Conservation (phyloP, 2,113 vertebrate species). For the Oreochromis aureus region DNA sequence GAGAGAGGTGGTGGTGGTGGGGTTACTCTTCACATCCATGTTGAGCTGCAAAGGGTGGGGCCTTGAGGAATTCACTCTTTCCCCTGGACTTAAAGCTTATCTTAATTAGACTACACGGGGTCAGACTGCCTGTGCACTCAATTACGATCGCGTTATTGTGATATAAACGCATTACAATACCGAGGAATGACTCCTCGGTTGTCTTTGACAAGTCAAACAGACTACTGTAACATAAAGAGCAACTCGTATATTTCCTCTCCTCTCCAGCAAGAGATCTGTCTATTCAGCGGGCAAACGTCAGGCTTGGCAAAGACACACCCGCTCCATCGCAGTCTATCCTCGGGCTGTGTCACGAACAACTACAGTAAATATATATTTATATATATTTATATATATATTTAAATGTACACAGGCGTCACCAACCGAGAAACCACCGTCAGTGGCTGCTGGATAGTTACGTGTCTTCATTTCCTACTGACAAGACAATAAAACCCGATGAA, state of each 20-base stretch:
- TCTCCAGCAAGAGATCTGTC: background rate
- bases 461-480: background rate
- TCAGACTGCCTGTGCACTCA: conserved; percentile 15
- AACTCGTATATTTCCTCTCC: background rate
- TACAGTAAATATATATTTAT: background rate
- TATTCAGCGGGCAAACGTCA: background rate
- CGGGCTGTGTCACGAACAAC: background rate
- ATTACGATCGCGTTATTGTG: conserved; percentile 23
- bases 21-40: conserved; percentile 61
- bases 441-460: background rate
- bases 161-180: background rate
- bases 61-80: conserved; percentile 68
- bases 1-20: background rate
- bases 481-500: background rate
- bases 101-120: conserved; percentile 40
- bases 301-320: conserved; percentile 17
- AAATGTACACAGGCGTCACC: background rate
- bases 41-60: conserved; percentile 76
- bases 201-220: conserved; percentile 15
- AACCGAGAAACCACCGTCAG: background rate
- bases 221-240: background rate
- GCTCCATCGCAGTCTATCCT: background rate
- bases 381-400: background rate
- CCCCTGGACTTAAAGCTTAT: conserved; percentile 53
- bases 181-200: background rate